These are phyloP conservation scores for Achroia grisella DNA, from an alignment of 1,140 invertebrate genomes.

Conservation along the genomic window DNA sequence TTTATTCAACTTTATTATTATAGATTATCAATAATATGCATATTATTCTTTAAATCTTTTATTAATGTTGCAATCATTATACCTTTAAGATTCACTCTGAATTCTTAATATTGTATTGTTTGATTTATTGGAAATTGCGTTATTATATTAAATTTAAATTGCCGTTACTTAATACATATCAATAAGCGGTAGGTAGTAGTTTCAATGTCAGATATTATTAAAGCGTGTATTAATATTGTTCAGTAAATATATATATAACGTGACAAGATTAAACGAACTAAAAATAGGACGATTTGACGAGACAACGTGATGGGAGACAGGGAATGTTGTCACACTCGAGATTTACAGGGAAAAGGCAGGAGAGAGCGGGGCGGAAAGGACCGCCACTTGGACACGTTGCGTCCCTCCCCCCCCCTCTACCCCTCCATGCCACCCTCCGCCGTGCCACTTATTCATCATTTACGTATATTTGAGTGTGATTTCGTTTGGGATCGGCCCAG, in stretches of 20 bases:
- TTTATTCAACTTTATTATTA: no score
- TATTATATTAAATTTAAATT: no score
- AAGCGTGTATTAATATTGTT: no score
- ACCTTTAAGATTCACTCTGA: no score
- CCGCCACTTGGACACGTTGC: conserved; percentile 58
- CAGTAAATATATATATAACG: neutral
- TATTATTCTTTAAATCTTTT: no score
- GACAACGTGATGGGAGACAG: conserved; percentile 23
- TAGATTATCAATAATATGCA: no score
- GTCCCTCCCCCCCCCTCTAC: conserved; percentile 15
- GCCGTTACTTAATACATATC: no score
- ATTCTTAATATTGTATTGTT: no score
- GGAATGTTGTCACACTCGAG: conserved; percentile 53
- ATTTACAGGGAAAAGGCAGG: conserved; percentile 44
- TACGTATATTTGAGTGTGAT: conserved; percentile 63
- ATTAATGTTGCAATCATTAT: no score
- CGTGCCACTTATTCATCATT: conserved; percentile 50
- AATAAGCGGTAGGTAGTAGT: no score
- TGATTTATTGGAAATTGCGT: no score
- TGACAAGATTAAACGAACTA: conserved; percentile 34
- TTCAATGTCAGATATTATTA: no score
- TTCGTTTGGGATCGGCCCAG: conserved; percentile 48
- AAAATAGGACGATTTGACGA: conserved; percentile 34
- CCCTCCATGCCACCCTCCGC: conserved; percentile 17
- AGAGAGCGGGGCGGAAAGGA: conserved; percentile 6